These are phyloP conservation scores for Ormyrus labotus DNA, from an alignment of 2,888 invertebrate species.

Conservation along the genomic window DNA sequence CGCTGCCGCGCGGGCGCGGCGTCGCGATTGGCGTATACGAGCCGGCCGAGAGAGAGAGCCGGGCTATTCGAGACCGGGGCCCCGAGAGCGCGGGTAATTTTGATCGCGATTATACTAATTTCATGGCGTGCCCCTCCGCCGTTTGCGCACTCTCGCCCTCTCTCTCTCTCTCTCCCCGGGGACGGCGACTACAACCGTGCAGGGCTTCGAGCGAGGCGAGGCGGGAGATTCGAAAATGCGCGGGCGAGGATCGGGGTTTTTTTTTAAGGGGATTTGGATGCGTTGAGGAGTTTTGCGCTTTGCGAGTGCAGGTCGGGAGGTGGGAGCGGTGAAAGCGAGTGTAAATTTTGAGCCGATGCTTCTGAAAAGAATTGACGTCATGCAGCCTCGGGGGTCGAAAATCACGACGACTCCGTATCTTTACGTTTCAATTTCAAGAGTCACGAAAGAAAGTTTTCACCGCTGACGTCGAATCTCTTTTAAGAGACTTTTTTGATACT, in stretches of 20 bases:
- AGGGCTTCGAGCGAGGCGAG: background rate
- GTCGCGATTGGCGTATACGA: constrained; percentile 33
- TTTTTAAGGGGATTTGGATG: too few species aligned
- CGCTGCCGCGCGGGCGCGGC: constrained; percentile 6
- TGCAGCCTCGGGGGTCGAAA: too few species aligned
- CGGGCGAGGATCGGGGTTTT: background rate
- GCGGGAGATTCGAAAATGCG: constrained; percentile 24
- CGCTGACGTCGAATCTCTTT: too few species aligned
- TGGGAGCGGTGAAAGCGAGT: too few species aligned
- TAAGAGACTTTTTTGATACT: too few species aligned
- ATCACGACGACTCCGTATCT: too few species aligned
- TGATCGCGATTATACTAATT: constrained; percentile 72
- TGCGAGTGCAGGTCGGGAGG: too few species aligned
- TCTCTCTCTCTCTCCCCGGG: background rate
- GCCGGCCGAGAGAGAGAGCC: background rate
- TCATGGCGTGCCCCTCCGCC: constrained; percentile 62
- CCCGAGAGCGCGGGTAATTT: constrained; percentile 67
- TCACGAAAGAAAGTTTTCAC: too few species aligned
- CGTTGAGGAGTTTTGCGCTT: too few species aligned
- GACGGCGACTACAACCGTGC: constrained; percentile 21
- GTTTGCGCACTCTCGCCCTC: constrained; percentile 47
- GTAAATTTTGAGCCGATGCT: too few species aligned
- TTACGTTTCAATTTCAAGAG: too few species aligned
- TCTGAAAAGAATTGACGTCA: too few species aligned
- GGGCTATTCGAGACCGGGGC: constrained; percentile 51